A percentile compares a stretch with the other conserved stretches of the same genome.
Evolutionary conservation across 2,113 vertebrate genomes (phyloP).

Genomic region (Tamias sibiricus): DNA sequence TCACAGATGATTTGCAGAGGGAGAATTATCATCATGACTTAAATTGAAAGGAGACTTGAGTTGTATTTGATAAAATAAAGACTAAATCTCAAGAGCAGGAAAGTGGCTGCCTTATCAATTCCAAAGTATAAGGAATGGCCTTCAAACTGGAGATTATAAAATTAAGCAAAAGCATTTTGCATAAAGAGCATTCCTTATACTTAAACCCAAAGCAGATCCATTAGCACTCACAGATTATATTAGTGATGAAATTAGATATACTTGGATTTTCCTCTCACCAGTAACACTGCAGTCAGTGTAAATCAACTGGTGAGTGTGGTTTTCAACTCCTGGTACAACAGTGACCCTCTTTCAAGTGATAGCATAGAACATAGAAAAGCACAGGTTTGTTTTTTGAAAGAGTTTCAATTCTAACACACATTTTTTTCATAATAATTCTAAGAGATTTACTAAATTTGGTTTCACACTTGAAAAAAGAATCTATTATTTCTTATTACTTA

Average conservation of each 20-base stretch:
- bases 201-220: conserved; percentile 14
- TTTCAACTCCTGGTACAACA: background rate
- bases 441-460: conserved; percentile 10
- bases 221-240: background rate
- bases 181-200: background rate
- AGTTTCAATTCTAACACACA: conserved; percentile 25
- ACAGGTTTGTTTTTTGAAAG: conserved; percentile 27
- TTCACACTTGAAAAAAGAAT: conserved; percentile 43
- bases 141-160: background rate
- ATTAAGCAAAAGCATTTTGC: conserved; percentile 38
- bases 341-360: background rate
- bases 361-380: background rate
- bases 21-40: background rate
- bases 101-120: background rate
- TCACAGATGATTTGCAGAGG: background rate
- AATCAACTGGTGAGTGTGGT: background rate
- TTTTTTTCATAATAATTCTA: background rate
- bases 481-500: conserved; percentile 55
- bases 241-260: conserved; percentile 46
- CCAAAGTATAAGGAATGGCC: conserved; percentile 49
- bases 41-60: conserved; percentile 3
- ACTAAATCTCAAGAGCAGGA: conserved; percentile 12
- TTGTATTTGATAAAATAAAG: conserved; percentile 40
- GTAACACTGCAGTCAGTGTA: background rate
- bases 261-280: background rate